phyloP scores from a whole-genome alignment of 2,113 vertebrate species.

The Platichthys stellatus region DNA sequence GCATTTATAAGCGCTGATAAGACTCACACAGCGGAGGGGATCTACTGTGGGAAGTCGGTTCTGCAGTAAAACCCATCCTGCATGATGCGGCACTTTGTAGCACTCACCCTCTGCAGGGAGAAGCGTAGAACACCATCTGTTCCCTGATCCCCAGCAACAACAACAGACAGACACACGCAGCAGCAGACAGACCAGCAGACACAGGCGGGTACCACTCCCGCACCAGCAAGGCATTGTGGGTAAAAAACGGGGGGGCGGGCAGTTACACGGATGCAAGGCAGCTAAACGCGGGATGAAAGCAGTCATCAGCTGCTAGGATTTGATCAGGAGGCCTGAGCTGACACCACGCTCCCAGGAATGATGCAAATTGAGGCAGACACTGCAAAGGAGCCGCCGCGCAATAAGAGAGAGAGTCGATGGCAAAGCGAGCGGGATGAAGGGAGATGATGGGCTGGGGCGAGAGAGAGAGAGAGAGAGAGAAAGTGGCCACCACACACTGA shows the following conservation, averaged over 20 bases:
- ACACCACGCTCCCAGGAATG: slow-evolving; percentile 47
- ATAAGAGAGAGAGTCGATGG: slow-evolving; percentile 35
- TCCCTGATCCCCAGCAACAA: slow-evolving; percentile 67
- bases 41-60: slow-evolving; percentile 27
- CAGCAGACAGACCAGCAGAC: slow-evolving; percentile 49
- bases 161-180: slow-evolving; percentile 25
- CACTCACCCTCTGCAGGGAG: slow-evolving; percentile 66
- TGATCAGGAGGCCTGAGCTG: slow-evolving; percentile 66
- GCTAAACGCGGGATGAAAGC: slow-evolving; percentile 71
- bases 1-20: slow-evolving; percentile 3
- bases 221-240: slow-evolving; percentile 65
- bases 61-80: slow-evolving; percentile 62
- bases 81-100: slow-evolving; percentile 70
- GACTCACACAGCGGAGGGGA: neutral
- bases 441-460: slow-evolving; percentile 20
- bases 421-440: slow-evolving; percentile 14
- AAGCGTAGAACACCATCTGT: slow-evolving; percentile 73
- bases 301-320: slow-evolving; percentile 58
- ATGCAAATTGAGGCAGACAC: slow-evolving; percentile 71
- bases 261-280: slow-evolving; percentile 38
- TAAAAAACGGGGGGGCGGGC: slow-evolving; percentile 30
- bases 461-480: neutral
- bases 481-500: neutral
- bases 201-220: slow-evolving; percentile 44
- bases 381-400: slow-evolving; percentile 53